Evolutionary conservation across 2,797 vertebrate species (phyloP).

Genomic region (Numenius phaeopus): DNA sequence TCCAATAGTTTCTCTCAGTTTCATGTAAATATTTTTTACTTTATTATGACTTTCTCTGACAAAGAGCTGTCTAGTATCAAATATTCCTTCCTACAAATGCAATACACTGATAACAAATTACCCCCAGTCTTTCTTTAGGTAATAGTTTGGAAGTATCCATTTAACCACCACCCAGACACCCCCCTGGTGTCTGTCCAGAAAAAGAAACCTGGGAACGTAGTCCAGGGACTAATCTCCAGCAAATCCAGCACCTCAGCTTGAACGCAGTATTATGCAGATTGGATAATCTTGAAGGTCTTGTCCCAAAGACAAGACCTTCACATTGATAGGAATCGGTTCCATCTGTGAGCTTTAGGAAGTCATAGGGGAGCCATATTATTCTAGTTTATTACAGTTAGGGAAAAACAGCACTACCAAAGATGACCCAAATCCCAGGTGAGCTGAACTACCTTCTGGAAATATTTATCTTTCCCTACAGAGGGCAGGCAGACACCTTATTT

Average conservation of each 20-base stretch:
- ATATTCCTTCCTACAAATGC: neutral
- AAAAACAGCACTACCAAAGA: neutral
- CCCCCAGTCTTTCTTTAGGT: neutral
- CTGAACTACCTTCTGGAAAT: neutral
- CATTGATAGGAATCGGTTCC: neutral
- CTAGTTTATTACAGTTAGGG: neutral
- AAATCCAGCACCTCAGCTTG: neutral
- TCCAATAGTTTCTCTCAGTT: neutral
- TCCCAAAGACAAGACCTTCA: neutral
- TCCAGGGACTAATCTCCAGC: neutral
- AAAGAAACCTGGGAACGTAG: neutral
- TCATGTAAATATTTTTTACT: neutral
- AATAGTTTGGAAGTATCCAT: neutral
- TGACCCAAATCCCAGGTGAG: conserved; percentile 4
- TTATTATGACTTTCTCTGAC: neutral
- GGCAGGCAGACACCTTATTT: conserved; percentile 27
- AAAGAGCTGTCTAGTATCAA: neutral
- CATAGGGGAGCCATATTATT: accelerated
- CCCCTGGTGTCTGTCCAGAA: neutral
- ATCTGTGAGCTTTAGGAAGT: neutral
- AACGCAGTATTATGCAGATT: neutral
- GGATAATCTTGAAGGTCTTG: neutral
- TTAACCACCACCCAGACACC: neutral
- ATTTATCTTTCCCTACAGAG: conserved; percentile 26
- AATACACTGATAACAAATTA: neutral